phyloP scores from a whole-genome alignment of 2,888 invertebrate genomes.

The Sarcophaga rosellei region DNA sequence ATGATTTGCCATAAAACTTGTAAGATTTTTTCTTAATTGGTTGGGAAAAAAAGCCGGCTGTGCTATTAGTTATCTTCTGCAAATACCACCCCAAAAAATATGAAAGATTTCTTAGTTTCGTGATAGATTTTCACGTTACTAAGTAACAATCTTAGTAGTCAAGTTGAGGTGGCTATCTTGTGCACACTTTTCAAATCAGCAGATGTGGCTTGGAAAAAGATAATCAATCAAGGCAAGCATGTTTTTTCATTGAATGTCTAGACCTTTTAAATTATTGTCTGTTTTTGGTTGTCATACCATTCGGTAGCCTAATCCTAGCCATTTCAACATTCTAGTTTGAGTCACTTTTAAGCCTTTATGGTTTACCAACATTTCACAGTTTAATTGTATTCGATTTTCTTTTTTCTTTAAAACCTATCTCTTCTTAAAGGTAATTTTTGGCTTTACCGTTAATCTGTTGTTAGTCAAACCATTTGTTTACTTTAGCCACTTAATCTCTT shows the following conservation, averaged over 20 bases:
- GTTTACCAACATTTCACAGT: conserved; percentile 29
- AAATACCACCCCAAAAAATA: conserved; percentile 41
- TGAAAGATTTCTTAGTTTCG: conserved; percentile 43
- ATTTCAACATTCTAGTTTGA: conserved; percentile 22
- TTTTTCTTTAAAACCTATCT: background rate
- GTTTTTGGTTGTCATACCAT: background rate
- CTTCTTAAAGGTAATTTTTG: background rate
- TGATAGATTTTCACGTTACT: conserved; percentile 40
- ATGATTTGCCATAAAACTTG: conserved; percentile 50
- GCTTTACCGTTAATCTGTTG: conserved; percentile 37
- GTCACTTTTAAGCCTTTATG: background rate
- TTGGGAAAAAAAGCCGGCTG: conserved; percentile 59
- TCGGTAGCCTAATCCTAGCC: conserved; percentile 30
- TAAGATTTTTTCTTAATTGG: background rate
- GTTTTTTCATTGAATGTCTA: conserved; percentile 33
- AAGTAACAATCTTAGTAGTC: conserved; percentile 31
- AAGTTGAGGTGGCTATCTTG: background rate
- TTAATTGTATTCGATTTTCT: background rate
- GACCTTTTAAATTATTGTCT: conserved; percentile 41
- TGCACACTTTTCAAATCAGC: background rate
- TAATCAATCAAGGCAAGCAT: background rate
- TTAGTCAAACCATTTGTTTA: conserved; percentile 8
- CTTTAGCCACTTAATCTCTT: background rate
- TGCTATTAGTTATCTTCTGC: conserved; percentile 23
- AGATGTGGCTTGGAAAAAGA: conserved; percentile 5